Base-by-base conservation (phyloP, 2,113 vertebrate species). In the Brachirus orientalis region DNA sequence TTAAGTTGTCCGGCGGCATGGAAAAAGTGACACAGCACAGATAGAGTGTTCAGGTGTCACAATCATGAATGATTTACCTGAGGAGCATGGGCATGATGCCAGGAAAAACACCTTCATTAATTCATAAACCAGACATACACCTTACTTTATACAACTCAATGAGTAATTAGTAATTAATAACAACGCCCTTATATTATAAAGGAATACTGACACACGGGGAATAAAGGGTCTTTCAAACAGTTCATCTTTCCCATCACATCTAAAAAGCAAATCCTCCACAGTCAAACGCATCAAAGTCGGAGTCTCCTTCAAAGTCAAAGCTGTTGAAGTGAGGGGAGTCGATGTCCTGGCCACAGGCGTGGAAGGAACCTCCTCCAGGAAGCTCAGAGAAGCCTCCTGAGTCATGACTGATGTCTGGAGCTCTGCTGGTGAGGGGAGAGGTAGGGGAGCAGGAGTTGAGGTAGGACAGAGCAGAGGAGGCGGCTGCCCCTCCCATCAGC, bases 211-310 rank as follows among this genome's bases (percentile, higher is more conserved):
- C 20, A 63, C 22, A 47, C 11, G 62, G 64, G 52, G 53, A 69
- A 44, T 13, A 40, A 46, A 80, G 37, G 19, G 5, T 68, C 33
- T 66, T 33, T 55, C 6, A 22, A 43, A 48, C 17, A 37, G 43
- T 54, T 43, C 45, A 12, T 22, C 11, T 52, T 16, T 22, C 13
- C 45, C 3, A 12, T n/a, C 14, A 45, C 37, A 47, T 17, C 79
- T 90, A 95, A 89, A 95, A 95, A 17, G 91, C 89, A 52, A 95
- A 95, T 14, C 92, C 93, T 52, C 93, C 94, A 19, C 93, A 95
- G 80, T 95, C 94, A 36, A 94, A 94, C 0, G 89, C 87, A 33
- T 94, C 93, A 55, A 94, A 95, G 82, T 95, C 93, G 3, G 93
- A 91, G 80, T 95, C 94, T 44, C 83, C 91, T 57, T 95, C 94